Evolutionary conservation across 2,888 invertebrate species (phyloP).

Genomic region (Macrophya alboannulata): DNA sequence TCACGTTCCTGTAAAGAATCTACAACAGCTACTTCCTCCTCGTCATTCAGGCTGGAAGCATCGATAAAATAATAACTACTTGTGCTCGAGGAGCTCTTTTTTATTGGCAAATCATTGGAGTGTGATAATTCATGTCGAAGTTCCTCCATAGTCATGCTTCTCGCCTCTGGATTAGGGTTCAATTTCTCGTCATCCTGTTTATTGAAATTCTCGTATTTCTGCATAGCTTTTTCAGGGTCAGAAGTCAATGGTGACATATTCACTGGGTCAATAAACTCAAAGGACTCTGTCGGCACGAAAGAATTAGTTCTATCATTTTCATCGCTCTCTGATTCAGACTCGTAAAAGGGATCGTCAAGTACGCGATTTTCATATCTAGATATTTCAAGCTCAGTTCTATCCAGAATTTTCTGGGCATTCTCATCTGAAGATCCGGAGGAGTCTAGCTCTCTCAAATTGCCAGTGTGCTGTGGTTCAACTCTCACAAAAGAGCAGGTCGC

Average conservation of each 20-base stretch:
- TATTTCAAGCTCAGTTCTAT: conserved; percentile 69
- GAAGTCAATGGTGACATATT: conserved; percentile 58
- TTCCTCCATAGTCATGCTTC: conserved; percentile 62
- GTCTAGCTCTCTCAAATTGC: conserved; percentile 59
- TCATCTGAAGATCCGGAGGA: conserved; percentile 69
- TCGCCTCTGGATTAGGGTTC: conserved; percentile 57
- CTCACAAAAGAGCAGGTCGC: conserved; percentile 69
- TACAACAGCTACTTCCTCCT: conserved; percentile 81
- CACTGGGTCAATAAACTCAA: conserved; percentile 70
- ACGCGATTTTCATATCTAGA: conserved; percentile 73
- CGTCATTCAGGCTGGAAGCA: conserved; percentile 89
- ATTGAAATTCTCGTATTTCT: conserved; percentile 59
- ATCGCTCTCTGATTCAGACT: conserved; percentile 72
- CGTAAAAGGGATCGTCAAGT: conserved; percentile 74
- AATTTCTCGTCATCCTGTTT: conserved; percentile 51
- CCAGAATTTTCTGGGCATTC: conserved; percentile 60
- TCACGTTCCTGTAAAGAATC: conserved; percentile 56
- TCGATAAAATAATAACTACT: conserved; percentile 88
- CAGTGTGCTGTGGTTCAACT: conserved; percentile 64
- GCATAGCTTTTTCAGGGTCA: conserved; percentile 53
- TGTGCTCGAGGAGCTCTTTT: conserved; percentile 73
- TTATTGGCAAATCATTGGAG: conserved; percentile 62
- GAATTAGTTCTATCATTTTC: conserved; percentile 66
- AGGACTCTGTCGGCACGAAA: conserved; percentile 70
- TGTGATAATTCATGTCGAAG: conserved; percentile 61